Base-by-base conservation (phyloP, 2,797 vertebrate species). In the Melanotaenia trifasciata region DNA sequence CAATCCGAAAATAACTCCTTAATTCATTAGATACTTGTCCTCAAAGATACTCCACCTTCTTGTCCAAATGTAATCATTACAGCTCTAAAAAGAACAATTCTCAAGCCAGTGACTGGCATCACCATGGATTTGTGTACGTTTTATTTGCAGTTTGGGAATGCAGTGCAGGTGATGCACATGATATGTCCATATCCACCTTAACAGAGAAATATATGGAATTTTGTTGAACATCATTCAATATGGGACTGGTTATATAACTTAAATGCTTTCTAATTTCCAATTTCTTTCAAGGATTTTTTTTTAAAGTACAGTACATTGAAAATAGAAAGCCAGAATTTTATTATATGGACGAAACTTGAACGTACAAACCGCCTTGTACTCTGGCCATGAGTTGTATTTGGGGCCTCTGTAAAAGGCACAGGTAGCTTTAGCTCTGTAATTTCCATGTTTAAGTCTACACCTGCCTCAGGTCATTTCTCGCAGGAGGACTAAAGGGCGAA, bases 391-490 rank as follows among this genome's bases (percentile, higher is more conserved):
- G 8, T 58, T 53, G 72, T 75, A 79, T 47, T 71, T 38, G 69
- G 30, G 85, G 74, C 50, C 57, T 74, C 59, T 73, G 71, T 75
- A 83, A 84, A 78, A 30, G 51, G 36, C 16, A 12, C 12, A 11
- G 58, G 26, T 54, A 43, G 66, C 62, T 59, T 50, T 28, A 64
- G 68, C 65, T 89, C 88, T 91, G 74, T 89, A 89, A 92, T 93
- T 91, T 87, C 85, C 84, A 73, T 61, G 79, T 63, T 58, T 63
- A 13, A 65, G 75, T 78, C 73, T 83, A 53, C 85, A 89, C 60
- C 84, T 90, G 90, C 89, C 89, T 86, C 0, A n/a, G 87, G 90
- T 85, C 70, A 78, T 90, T 92, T 91, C 89, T 90, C 83, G 51
- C 78, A 85, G 73, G 9, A 3, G 71, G n/a, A 81, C 83, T 67